Percentiles rank a stretch among this genome's conserved stretches.
Evolutionary conservation across 2,888 invertebrate genomes (phyloP).

Genomic region (Rhingia campestris): DNA sequence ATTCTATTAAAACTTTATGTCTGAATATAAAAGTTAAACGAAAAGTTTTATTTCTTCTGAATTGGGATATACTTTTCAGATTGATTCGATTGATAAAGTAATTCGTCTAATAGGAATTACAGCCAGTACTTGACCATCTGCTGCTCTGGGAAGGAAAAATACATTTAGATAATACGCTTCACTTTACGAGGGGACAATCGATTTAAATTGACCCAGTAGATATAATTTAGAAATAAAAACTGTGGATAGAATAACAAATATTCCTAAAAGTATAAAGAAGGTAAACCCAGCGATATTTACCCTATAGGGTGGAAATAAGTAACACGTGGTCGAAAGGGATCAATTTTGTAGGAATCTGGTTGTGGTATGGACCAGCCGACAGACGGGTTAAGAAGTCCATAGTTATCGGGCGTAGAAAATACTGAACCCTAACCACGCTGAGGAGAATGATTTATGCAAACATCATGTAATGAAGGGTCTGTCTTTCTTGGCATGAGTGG

Average conservation of each 20-base stretch:
- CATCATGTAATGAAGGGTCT: neutral
- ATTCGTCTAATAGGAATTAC: neutral
- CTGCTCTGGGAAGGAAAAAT: neutral
- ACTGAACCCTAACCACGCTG: neutral
- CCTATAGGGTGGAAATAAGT: neutral
- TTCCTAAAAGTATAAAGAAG: neutral
- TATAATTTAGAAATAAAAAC: neutral
- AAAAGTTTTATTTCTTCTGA: conserved; percentile 24
- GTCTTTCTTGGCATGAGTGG: neutral
- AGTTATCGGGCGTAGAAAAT: neutral
- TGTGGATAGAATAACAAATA: neutral
- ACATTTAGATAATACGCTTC: neutral
- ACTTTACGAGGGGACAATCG: conserved; percentile 1
- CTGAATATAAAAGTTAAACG: conserved; percentile 37
- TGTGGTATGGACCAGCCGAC: conserved; percentile 17
- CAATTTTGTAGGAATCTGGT: conserved; percentile 12
- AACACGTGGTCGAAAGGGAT: conserved; percentile 28
- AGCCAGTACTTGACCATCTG: conserved; percentile 33
- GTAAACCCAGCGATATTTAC: neutral
- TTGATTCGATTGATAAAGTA: conserved; percentile 15
- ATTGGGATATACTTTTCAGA: conserved; percentile 7
- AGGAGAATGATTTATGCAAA: conserved; percentile 11
- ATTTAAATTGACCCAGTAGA: conserved; percentile 11
- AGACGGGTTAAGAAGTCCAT: neutral
- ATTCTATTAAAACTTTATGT: conserved; percentile 62